phyloP scores from a whole-genome alignment of 2,797 vertebrate species.

The Eidolon dupreanum region DNA sequence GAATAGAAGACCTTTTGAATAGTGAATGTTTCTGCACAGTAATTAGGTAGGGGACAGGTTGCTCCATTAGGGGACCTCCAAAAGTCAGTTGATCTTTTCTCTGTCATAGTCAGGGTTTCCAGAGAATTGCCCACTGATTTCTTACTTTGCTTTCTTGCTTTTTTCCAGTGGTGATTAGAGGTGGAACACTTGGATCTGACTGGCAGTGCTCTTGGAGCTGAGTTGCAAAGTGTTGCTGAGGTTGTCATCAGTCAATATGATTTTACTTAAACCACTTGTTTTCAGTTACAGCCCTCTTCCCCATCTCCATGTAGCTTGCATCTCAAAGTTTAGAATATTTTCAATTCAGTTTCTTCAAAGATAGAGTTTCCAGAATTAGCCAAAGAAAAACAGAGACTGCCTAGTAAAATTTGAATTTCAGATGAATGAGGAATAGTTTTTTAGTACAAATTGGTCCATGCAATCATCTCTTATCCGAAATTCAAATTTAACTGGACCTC shows the following conservation, averaged over 20 bases:
- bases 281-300: neutral
- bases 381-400: neutral
- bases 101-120: neutral
- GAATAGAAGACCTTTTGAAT: neutral
- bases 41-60: neutral
- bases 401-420: constrained; percentile 2
- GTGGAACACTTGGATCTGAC: fast-evolving
- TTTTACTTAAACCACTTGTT: neutral
- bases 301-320: neutral
- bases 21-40: neutral
- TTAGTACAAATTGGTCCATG: neutral
- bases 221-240: neutral
- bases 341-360: neutral
- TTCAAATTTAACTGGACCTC: neutral
- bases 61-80: neutral
- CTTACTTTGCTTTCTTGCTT: neutral
- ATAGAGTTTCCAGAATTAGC: neutral
- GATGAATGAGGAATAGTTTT: neutral
- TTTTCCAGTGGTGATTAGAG: neutral
- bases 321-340: neutral
- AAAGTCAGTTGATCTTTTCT: neutral
- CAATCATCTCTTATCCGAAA: neutral
- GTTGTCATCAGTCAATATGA: neutral
- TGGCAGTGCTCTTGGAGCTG: neutral
- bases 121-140: neutral